Evolutionary conservation across 2,888 invertebrate genomes (phyloP), one percentile per base, ranked within the genome.

Genomic region (Drepanosiphum platanoidis): DNA sequence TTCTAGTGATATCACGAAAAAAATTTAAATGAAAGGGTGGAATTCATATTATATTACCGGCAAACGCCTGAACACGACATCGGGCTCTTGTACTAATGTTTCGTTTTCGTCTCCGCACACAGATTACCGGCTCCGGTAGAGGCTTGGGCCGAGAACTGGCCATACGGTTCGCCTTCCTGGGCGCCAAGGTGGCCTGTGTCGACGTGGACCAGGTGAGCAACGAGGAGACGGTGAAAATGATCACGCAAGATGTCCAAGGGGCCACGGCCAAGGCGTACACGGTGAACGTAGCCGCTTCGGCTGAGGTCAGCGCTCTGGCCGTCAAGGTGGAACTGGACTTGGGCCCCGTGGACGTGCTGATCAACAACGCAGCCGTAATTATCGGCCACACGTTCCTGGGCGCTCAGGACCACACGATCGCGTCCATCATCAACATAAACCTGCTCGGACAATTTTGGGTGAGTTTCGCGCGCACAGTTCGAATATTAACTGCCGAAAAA

Each of bases 321-420:
- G 36, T 79, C 32, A 77, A 58, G 4, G 86, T 88, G 13, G 80
- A 79, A 39, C 77, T 71, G 30, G 87, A 88, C 13, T 71, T 88
- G 5, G 87, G 87, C 4, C 87, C 87, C 1, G 87, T 88, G 15
- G 87, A 87, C 52, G 58, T 88, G 9, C 68, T 88, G 13, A 78
- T 88, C 61, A 88, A 88, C 86, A 88, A 88, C 70, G 88, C 88
- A 8, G 87, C 86, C 15, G 72, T 88, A 4, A 86, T 88, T 1
- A 58, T 79, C 32, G 82, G 78, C 3, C 79, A 87, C 27, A 18
- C 83, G 8, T 80, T 87, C 22, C 36, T 87, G 9, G 86, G 82
- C 18, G 72, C 79, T 3, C 78, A 87, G 46, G 78, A 84, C 42
- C 87, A 87, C 71, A 78, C 80, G 0, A 86, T 86, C 9, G 42